phyloP scores from a whole-genome alignment of 1,140 invertebrate species.

The Cheumatopsyche charites region DNA sequence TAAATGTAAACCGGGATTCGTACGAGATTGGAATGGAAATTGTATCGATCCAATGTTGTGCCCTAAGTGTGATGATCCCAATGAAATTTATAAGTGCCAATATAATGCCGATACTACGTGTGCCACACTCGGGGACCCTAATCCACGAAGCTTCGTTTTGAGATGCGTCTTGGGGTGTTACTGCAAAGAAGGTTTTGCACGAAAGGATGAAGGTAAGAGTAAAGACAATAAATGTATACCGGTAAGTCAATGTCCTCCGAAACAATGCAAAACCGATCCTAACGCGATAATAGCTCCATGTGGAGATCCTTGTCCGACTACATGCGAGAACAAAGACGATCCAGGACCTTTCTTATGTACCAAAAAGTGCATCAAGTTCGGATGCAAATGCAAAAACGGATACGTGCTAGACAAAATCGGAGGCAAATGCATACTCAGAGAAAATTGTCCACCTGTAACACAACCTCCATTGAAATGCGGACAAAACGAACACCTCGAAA shows the following conservation, averaged over 20 bases:
- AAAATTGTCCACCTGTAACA: background rate
- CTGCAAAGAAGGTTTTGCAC: slow-evolving; percentile 36
- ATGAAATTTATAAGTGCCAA: background rate
- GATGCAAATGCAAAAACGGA: slow-evolving; percentile 24
- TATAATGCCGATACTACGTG: background rate
- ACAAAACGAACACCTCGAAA: slow-evolving; percentile 6
- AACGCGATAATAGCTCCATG: slow-evolving; percentile 25
- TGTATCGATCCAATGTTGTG: slow-evolving; percentile 29
- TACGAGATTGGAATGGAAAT: slow-evolving; percentile 2
- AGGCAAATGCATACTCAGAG: slow-evolving; percentile 4
- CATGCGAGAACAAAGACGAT: slow-evolving; percentile 10
- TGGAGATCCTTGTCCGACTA: background rate
- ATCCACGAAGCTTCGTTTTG: slow-evolving; percentile 13
- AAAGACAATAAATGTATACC: slow-evolving; percentile 55
- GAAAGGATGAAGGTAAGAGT: slow-evolving; percentile 25
- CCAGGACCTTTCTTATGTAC: slow-evolving; percentile 2
- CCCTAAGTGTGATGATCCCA: background rate
- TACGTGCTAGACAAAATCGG: background rate
- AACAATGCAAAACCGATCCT: slow-evolving; percentile 23
- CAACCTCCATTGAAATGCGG: background rate
- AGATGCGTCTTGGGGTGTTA: slow-evolving; percentile 34
- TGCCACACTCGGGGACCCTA: slow-evolving; percentile 25
- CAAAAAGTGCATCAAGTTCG: slow-evolving; percentile 12
- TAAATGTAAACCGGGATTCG: slow-evolving; percentile 34
- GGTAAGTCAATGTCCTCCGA: slow-evolving; percentile 47